Base-by-base conservation (phyloP, 2,888 invertebrate genomes). In the Seira musarum region DNA sequence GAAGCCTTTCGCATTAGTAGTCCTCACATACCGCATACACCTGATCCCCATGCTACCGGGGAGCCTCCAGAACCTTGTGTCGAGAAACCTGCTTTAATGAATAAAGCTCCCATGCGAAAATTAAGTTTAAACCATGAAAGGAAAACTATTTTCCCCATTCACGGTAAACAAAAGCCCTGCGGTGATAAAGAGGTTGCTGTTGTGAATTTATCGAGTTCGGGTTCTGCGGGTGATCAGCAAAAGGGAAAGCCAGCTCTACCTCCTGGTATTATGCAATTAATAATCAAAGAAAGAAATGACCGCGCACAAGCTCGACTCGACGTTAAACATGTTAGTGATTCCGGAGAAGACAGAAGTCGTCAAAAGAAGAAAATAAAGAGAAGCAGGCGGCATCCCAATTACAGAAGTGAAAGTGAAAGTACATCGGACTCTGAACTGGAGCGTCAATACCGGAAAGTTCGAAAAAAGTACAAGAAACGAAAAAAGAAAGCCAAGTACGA, bases 211-310 rank as follows among this genome's bases (percentile, higher is more conserved):
- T 30, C 30, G 8, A 30, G 30, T 30, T 30, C 30, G 30, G 3
- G 3, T 30, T 30, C 30, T 30, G 3, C 30, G 2, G 8, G 30
- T 8, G 30, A 30, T 8, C 2, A 30, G 2, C 30, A 30, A 8
- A 30, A 8, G 30, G 30, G 8, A 30, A 30, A 13, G 49, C 6
- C 49, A n/a, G 67, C 61, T 10, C 21, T 82, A 0, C 80, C 80
- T 17, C 77, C 80, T 10, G 82, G 80, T 82, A 49, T 24, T 60
- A 60, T 53, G 25, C 57, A 80, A 15, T 60, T 82, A 35, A 74
- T 82, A 17, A 67, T 73, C 19, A 19, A 71, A 25, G 82, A 82
- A 21, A 21, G 73, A 24, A 2, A 21, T 5, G 35, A 5, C 46
- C 24, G n/a, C 8, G 6, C 63, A 2, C 63, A 8, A 19, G 17